Evolutionary conservation across 2,797 vertebrate genomes (phyloP).

Genomic region (Platalea minor): DNA sequence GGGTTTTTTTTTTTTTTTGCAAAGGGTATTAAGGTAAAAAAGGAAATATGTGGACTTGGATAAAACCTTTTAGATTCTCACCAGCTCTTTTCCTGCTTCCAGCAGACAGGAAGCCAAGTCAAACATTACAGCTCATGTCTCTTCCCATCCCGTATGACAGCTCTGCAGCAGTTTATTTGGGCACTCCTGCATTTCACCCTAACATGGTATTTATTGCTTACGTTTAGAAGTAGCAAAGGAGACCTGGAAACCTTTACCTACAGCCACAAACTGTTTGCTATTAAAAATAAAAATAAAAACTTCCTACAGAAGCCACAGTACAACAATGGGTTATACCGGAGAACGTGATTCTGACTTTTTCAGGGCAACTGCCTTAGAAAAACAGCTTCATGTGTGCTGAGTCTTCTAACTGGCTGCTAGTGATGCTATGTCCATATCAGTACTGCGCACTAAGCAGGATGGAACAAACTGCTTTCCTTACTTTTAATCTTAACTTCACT

Average conservation of each 20-base stretch:
- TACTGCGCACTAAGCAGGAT: not conserved
- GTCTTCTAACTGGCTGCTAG: not conserved
- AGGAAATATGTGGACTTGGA: not conserved
- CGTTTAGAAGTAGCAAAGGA: not conserved
- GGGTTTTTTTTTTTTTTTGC: not conserved
- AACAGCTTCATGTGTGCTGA: too few relatives aligned
- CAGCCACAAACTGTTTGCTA: not conserved
- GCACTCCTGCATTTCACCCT: not conserved
- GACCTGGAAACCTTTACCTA: not conserved
- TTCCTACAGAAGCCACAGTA: not conserved
- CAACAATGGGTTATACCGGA: not conserved
- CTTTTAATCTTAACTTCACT: not conserved
- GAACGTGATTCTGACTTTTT: not conserved
- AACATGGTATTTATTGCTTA: not conserved
- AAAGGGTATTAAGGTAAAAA: not conserved
- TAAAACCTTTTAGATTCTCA: constrained; percentile 53
- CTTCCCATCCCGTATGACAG: not conserved
- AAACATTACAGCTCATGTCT: constrained; percentile 52
- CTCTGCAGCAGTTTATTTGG: not conserved
- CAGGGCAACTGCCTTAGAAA: not conserved
- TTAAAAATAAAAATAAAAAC: not conserved
- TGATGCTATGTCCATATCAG: not conserved
- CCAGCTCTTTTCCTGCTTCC: constrained; percentile 48
- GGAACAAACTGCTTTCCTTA: not conserved
- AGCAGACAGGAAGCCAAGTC: constrained; percentile 47